A percentile compares a stretch with the other conserved stretches of the same genome.
Conservation (phyloP, 2,113 vertebrate genomes). For the Atrichornis clamosus region DNA sequence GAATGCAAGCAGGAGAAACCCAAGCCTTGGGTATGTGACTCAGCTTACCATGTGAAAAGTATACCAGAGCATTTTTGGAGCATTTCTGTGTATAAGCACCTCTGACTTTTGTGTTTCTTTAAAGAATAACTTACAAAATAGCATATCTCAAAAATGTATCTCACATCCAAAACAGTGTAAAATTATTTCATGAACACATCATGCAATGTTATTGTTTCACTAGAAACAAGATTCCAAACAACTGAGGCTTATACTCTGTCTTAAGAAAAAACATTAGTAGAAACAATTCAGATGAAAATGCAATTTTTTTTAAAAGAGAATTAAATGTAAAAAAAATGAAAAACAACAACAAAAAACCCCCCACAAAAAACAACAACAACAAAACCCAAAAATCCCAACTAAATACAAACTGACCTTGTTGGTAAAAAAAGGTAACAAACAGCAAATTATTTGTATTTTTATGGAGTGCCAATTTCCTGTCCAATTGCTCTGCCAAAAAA, state of each 20-base stretch:
- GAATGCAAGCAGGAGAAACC: background rate
- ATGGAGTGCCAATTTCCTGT: background rate
- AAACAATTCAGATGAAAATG: background rate
- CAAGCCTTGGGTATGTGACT: background rate
- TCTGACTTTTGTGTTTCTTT: background rate
- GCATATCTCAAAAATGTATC: background rate
- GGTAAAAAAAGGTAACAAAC: background rate
- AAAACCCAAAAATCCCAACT: too few species aligned
- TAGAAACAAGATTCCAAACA: background rate
- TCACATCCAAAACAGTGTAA: background rate
- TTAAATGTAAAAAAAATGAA: background rate
- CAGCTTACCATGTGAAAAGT: background rate
- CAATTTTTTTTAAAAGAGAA: background rate
- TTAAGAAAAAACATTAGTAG: background rate
- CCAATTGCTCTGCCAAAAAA: background rate
- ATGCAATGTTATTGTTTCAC: background rate
- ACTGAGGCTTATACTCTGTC: background rate
- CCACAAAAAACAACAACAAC: background rate
- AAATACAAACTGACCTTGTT: background rate
- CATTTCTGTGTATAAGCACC: background rate
- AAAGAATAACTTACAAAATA: background rate
- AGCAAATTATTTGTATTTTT: background rate
- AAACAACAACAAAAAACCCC: background rate
- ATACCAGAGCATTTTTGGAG: background rate
- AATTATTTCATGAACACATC: background rate